Evolutionary conservation across 2,888 invertebrate genomes (phyloP), one percentile per base, ranked within the genome.

Genomic region (Plusia festucae): DNA sequence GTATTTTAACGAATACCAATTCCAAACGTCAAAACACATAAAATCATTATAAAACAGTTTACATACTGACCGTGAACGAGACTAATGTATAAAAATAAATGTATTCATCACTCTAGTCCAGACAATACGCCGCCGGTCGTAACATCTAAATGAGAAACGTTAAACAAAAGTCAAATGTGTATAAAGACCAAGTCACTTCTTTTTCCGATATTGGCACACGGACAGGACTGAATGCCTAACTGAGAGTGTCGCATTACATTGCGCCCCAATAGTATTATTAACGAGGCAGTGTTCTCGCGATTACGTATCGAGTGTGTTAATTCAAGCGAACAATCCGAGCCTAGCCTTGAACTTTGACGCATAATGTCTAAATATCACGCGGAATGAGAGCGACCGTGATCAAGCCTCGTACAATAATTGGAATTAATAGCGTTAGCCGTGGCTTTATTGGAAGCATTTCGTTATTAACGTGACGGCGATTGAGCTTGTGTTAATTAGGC

Each of bases 161-260:
- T 67, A 75, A 82, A 81, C 77, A 82, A 73, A 82, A 82, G 70
- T 81, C 82, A 80, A 82, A 79, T 81, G 80, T 76, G 24, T 49
- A 79, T 74, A 76, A 76, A 81, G 70, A 78, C 51, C 78, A 65
- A 81, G 76, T 81, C 85, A 84, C 78, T 78, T 84, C 75, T 88
- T 86, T 85, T 85, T 84, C 67, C 67, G 78, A 76, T 77, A 79
- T 89, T 89, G 88, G 89, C 90, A 89, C 85, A 78, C 72, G 67
- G 78, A 81, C 76, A 73, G 56, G 76, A 58, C 76, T 80, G 78
- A 81, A 77, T 82, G 72, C 79, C 81, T 67, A 60, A 71, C 65
- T 57, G 68, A 59, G 63, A 76, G 76, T 76, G 68, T 78, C 78
- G 60, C 64, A 76, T 80, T 75, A 76, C 68, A 71, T 70, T 67